Conservation (phyloP, 2,113 vertebrate genomes). For the Poeciliopsis turrubarensis region DNA sequence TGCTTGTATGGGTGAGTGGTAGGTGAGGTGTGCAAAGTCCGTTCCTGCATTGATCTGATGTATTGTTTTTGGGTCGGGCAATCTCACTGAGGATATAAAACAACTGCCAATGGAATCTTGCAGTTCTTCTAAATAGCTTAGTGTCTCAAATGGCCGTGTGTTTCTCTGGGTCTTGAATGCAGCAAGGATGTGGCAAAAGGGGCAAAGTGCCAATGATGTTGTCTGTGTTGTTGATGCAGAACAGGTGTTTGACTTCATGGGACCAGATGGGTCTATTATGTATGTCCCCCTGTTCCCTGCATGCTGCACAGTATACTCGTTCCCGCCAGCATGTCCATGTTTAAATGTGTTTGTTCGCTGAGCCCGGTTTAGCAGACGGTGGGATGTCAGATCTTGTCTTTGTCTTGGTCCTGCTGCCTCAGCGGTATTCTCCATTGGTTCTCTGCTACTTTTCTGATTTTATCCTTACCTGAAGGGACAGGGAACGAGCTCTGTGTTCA, state of each 20-base stretch:
- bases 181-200: conserved; percentile 39
- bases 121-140: neutral
- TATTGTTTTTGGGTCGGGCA: conserved; percentile 45
- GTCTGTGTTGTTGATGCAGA: conserved; percentile 60
- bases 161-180: neutral
- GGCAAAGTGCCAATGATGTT: conserved; percentile 34
- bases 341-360: conserved; percentile 68
- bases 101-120: neutral
- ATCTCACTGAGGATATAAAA: neutral
- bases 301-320: conserved; percentile 42
- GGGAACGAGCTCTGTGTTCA: too few species aligned
- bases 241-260: conserved; percentile 66
- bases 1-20: conserved; percentile 7
- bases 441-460: conserved; percentile 24
- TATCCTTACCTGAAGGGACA: conserved; percentile 8
- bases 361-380: conserved; percentile 46
- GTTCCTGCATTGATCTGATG: conserved; percentile 27
- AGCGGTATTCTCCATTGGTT: conserved; percentile 45
- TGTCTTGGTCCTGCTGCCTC: conserved; percentile 53
- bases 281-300: conserved; percentile 50
- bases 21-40: conserved; percentile 15
- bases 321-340: conserved; percentile 50
- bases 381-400: conserved; percentile 46
- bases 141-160: neutral
- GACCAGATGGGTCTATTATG: conserved; percentile 72